A percentile compares a stretch with the other conserved stretches of the same genome.
These are phyloP conservation scores for Coremacera marginata DNA, from an alignment of 2,888 invertebrate genomes.

Conservation along the genomic window DNA sequence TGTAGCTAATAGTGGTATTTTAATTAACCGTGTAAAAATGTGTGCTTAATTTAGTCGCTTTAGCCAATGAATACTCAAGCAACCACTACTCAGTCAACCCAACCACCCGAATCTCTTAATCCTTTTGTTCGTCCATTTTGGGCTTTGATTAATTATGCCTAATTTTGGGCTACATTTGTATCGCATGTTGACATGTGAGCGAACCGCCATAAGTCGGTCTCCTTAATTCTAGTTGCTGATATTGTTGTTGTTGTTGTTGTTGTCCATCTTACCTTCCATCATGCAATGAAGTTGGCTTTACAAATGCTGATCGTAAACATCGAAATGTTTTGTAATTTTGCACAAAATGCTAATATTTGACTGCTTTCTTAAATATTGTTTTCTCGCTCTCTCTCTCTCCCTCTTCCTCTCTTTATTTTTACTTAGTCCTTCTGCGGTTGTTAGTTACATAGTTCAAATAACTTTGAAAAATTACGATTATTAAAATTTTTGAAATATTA, in stretches of 20 bases:
- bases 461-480: conserved; percentile 1
- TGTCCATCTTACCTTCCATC: not conserved
- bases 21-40: conserved; percentile 6
- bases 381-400: not conserved
- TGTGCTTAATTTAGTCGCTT: not conserved
- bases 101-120: not conserved
- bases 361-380: not conserved
- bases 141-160: conserved; percentile 9
- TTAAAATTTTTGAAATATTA: not conserved
- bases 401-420: not conserved
- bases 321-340: conserved; percentile 59
- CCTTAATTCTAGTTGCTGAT: not conserved
- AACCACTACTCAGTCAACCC: not conserved
- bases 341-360: conserved; percentile 59
- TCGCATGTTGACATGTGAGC: conserved; percentile 20
- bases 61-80: not conserved
- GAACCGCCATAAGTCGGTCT: not conserved
- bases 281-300: not conserved
- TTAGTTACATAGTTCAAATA: not conserved
- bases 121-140: not conserved
- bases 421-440: not conserved
- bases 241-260: not conserved
- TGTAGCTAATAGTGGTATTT: conserved; percentile 12
- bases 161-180: not conserved
- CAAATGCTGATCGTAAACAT: conserved; percentile 26